phyloP scores from a whole-genome alignment of 2,888 invertebrate genomes.

The Thysanoteuthis rhombus region DNA sequence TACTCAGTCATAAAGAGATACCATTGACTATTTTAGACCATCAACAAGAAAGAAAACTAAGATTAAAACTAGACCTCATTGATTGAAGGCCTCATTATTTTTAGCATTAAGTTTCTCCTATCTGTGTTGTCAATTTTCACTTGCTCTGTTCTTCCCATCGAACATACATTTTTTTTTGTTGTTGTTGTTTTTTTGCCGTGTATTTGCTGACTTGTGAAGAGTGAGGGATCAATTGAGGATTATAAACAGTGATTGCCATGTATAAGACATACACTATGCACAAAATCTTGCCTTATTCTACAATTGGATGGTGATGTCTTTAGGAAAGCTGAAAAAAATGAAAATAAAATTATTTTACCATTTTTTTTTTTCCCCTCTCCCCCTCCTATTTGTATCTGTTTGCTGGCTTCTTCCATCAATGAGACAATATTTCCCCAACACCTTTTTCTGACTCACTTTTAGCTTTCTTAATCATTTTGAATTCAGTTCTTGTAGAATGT shows the following conservation, averaged over 20 bases:
- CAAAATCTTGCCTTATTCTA: background rate
- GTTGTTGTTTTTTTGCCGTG: too few relatives aligned
- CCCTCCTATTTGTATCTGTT: background rate
- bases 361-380: background rate
- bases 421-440: background rate
- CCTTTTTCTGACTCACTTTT: background rate
- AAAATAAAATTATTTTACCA: background rate
- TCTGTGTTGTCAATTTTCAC: background rate
- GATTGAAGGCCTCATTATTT: background rate
- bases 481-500: background rate
- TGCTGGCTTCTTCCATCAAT: background rate
- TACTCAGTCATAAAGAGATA: background rate
- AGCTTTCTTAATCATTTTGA: background rate
- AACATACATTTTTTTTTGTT: too few relatives aligned
- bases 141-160: background rate
- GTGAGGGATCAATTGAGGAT: too few relatives aligned
- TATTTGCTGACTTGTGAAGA: background rate
- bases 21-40: background rate
- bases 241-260: background rate
- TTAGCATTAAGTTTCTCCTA: background rate
- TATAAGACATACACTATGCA: background rate
- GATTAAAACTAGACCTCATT: background rate
- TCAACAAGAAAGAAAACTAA: background rate
- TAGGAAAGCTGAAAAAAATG: background rate
- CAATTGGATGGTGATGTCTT: background rate